A percentile compares a stretch with the other conserved stretches of the same genome.
Conservation (phyloP, 2,888 invertebrate genomes). For the Troilus luridus region DNA sequence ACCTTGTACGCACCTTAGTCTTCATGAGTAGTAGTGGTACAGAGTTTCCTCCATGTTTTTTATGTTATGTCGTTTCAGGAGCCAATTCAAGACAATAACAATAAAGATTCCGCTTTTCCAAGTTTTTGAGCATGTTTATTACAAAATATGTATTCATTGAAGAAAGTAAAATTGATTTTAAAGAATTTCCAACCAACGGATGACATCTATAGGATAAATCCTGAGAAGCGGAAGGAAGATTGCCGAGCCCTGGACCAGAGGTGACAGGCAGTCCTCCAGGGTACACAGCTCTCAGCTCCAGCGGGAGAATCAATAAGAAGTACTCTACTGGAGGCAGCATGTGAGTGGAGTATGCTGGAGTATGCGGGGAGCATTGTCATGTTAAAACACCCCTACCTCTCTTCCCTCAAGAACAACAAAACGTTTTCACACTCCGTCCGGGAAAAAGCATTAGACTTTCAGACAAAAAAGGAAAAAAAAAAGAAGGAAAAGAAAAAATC, state of each 20-base stretch:
- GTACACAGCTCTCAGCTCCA: constrained; percentile 27
- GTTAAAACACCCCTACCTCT: constrained; percentile 56
- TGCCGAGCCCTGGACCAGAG: not conserved
- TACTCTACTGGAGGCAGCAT: constrained; percentile 58
- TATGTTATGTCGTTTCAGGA: no score
- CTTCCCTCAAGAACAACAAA: constrained; percentile 61
- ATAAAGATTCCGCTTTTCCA: no score
- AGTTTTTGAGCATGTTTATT: no score
- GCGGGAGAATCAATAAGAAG: constrained; percentile 59
- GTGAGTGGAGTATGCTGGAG: constrained; percentile 49
- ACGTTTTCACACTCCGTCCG: constrained; percentile 59
- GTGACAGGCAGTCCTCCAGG: constrained; percentile 26
- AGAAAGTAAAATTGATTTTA: not conserved
- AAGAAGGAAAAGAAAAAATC: constrained; percentile 50
- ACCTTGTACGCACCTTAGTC: no score
- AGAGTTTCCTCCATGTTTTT: no score
- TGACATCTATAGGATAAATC: not conserved
- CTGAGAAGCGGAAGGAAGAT: not conserved
- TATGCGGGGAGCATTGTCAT: constrained; percentile 57
- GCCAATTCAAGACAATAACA: no score
- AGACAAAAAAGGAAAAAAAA: constrained; percentile 61
- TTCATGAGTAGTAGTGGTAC: no score
- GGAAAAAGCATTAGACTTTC: constrained; percentile 64
- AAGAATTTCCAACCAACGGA: not conserved
- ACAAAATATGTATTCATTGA: not conserved